Evolutionary conservation across 2,888 invertebrate genomes (phyloP), one percentile per base, ranked within the genome.

Genomic region (Eupithecia subfuscata): DNA sequence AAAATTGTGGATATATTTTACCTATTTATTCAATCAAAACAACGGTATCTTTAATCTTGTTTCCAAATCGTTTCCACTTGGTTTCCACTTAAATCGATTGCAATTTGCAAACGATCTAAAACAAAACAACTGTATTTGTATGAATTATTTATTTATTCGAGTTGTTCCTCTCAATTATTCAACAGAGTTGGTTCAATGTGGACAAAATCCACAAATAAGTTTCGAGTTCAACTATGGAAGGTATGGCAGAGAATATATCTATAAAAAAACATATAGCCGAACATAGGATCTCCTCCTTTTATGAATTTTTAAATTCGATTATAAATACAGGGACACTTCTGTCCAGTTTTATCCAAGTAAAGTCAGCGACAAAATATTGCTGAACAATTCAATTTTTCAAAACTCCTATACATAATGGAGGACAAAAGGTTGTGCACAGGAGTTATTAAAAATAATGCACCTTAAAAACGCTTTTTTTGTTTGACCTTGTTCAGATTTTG

Each of bases 91-190:
- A 60, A 25, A 60, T 25, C 60, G 25, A 60, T 60, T 6, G 25
- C 60, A 60, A 60, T 60, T 60, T 60, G 25, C 60, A 25, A 60
- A 60, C 60, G 25, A 60, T 60, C 60, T 60, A 60, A 60, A 60
- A 60, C 25, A 67, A 67, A 40, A 67, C 40, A 40, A 67, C 34
- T n/a, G 60, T 12, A n/a, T 37, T 34, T 18, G 34, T 65, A 65
- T 67, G 65, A 67, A 67, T 67, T 67, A 67, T 67, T 67, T 67
- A 67, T 67, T n/a, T n/a, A 40, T 37, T 34, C 18, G 9, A 4
- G 65, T 40, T 22, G 60, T 40, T 1, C 22, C 37, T 12, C 40
- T 67, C 65, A 67, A 40, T 67, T 60, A 60, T 60, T 60, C 60
- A 60, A 25, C 60, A 25, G 25, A 25, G 60, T 22, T 60, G 22